These are phyloP conservation scores for Pseudomyrmex pallidus DNA, from an alignment of 1,140 invertebrate genomes.

Conservation along the genomic window DNA sequence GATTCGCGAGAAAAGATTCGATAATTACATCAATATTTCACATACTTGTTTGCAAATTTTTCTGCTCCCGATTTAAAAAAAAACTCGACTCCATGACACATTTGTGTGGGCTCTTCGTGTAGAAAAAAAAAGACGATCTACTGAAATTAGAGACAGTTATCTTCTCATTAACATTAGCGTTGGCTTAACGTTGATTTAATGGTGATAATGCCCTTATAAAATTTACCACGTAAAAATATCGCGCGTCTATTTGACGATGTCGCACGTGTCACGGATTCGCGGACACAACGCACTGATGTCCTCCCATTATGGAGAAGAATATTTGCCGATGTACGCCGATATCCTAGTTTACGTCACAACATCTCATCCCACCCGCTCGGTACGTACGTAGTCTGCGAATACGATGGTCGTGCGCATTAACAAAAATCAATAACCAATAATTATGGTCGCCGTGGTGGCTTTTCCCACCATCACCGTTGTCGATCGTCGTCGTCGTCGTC, in stretches of 20 bases:
- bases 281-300: background rate
- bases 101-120: too few relatives aligned
- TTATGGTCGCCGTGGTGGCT: slow-evolving; percentile 47
- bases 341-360: slow-evolving; percentile 55
- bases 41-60: too few relatives aligned
- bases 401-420: slow-evolving; percentile 56
- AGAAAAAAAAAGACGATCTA: too few relatives aligned
- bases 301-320: slow-evolving; percentile 22
- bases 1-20: too few relatives aligned
- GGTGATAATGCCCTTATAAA: slow-evolving; percentile 32
- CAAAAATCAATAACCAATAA: slow-evolving; percentile 61
- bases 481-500: background rate
- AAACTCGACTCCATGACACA: background rate
- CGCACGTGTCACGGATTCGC: background rate
- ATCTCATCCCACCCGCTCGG: background rate
- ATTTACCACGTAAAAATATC: slow-evolving; percentile 40
- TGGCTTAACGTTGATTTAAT: background rate
- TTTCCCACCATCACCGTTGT: background rate
- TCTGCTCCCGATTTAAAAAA: too few relatives aligned
- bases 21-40: too few relatives aligned
- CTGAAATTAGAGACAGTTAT: too few relatives aligned
- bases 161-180: background rate
- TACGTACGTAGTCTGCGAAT: slow-evolving; percentile 25
- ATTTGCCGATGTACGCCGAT: slow-evolving; percentile 27
- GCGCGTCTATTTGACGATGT: background rate